Conservation (phyloP, 2,888 invertebrate genomes). For the Atherix ibis region DNA sequence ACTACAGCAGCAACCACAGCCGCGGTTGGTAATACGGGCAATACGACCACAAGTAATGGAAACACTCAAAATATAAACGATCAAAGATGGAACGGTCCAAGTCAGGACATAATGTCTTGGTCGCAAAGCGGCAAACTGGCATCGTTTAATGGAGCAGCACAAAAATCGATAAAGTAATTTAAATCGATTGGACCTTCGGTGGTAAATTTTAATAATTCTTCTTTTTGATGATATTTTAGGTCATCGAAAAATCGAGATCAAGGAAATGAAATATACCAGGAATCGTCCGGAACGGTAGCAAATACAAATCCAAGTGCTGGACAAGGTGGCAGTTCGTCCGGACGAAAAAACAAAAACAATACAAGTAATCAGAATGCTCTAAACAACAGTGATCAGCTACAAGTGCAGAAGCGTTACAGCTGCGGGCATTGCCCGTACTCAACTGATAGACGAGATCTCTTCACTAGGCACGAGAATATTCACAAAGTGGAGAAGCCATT, state of each 20-base stretch:
- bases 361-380: conserved; percentile 13
- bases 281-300: no score
- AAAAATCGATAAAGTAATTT: conserved; percentile 12
- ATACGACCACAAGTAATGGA: conserved; percentile 6
- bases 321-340: no score
- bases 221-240: no score
- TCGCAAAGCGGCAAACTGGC: conserved; percentile 60
- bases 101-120: conserved; percentile 55
- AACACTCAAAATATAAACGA: conserved; percentile 24
- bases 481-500: conserved; percentile 89
- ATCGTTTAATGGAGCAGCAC: conserved; percentile 54
- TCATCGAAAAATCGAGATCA: conserved; percentile 5
- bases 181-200: no score
- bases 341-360: conserved; percentile 13
- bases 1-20: conserved; percentile 8
- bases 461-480: conserved; percentile 83
- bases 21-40: conserved; percentile 3
- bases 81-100: conserved; percentile 41
- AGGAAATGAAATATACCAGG: not conserved
- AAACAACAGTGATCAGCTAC: conserved; percentile 22
- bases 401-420: conserved; percentile 55
- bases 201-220: no score
- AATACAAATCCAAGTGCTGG: conserved; percentile 11
- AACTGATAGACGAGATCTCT: conserved; percentile 78
- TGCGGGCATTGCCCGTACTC: conserved; percentile 82